Evolutionary conservation across 2,888 invertebrate species (phyloP), one percentile per base, ranked within the genome.

Genomic region (Onchidella celtica): DNA sequence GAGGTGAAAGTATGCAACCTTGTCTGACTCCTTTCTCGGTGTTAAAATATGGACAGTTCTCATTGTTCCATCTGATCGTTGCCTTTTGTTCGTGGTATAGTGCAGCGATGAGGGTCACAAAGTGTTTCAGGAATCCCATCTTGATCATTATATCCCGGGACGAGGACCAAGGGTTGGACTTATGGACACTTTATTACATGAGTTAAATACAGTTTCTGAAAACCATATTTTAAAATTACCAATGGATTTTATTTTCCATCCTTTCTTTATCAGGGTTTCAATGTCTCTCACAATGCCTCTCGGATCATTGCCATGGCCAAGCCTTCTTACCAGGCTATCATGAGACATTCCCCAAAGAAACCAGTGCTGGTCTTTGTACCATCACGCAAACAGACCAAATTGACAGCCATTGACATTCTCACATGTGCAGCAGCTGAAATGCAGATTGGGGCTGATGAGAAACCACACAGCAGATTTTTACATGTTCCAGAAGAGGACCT

Each of bases 281-380:
- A 99, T 94, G 97, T 99, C 63, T 98, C 98, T 0, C 99, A 99
- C 94, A 99, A 98, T 91, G 97, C 97, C 0, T 97, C 99, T 0
- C 95, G 99, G 17, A 95, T 99, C 40, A 97, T 98, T 0, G 97
- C 99, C 0, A 99, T 99, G 99, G 97, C 97, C 0, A 98, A 99
- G 92, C 99, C 99, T 0, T 97, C 98, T 0, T 99, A 99, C 94
- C 98, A 98, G 93, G 96, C 97, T 0, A 96, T 99, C 57, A 92
- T 96, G 1, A 95, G 97, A 36, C 89, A 91, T 82, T 90, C 90
- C 17, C 87, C 89, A 2, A 89, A 89, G 81, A 92, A 92, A 80
- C 92, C 93, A 3, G 91, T 90, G 70, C 89, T 93, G 32, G 89
- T 93, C 61, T 93, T 93, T 87, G 93, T 93, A 6, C 93, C 93